Evolutionary conservation across 2,113 vertebrate species (phyloP).

Genomic region (Lagopus muta): DNA sequence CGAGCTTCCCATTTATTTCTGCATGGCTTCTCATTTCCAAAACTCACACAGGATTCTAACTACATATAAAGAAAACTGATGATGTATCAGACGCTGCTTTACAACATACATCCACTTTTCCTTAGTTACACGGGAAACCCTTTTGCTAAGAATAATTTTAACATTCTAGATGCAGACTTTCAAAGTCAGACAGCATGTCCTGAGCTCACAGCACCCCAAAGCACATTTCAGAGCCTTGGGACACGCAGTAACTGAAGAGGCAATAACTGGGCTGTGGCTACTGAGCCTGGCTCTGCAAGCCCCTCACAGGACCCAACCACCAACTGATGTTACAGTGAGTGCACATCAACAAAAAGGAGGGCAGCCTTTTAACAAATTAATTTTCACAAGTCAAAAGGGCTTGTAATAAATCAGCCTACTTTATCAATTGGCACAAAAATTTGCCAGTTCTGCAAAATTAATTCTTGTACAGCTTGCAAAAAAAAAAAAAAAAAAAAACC

Average conservation of each 20-base stretch:
- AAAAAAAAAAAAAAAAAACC: background rate
- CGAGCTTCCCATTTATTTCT: background rate
- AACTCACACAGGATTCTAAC: background rate
- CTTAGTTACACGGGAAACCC: background rate
- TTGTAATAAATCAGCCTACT: conserved; percentile 25
- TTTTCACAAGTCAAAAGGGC: conserved; percentile 18
- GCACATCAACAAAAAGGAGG: background rate
- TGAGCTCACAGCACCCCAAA: background rate
- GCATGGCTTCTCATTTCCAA: background rate
- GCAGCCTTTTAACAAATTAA: background rate
- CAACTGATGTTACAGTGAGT: background rate
- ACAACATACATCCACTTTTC: background rate
- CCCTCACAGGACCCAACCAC: background rate
- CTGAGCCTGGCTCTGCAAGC: background rate
- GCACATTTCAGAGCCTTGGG: background rate
- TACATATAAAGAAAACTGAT: background rate
- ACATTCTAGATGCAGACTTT: background rate
- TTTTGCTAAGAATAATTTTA: background rate
- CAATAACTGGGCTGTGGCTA: background rate
- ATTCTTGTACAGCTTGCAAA: conserved; percentile 51
- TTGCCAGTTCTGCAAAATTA: conserved; percentile 9
- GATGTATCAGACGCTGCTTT: background rate
- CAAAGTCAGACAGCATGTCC: background rate
- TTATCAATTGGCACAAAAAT: conserved; percentile 35
- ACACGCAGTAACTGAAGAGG: background rate